phyloP scores from a whole-genome alignment of 2,113 vertebrate genomes.

The Zapornia atra region DNA sequence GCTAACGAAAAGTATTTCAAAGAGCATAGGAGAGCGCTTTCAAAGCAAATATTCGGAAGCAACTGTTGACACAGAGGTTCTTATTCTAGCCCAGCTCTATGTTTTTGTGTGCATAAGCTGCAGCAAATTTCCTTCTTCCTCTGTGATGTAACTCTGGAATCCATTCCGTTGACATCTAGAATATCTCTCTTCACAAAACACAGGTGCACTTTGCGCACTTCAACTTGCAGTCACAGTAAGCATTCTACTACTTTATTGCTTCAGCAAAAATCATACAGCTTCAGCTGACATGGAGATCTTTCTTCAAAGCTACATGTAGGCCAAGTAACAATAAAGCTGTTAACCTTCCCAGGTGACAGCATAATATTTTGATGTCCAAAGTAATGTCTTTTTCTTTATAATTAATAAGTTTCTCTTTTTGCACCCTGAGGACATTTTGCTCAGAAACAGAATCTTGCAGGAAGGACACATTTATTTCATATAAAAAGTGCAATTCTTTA shows the following conservation, averaged over 20 bases:
- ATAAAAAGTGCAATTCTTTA: neutral
- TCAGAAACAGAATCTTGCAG: neutral
- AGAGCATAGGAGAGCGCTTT: neutral
- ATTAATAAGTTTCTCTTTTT: neutral
- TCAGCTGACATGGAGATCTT: neutral
- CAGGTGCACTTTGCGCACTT: rapidly evolving
- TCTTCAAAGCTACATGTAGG: neutral
- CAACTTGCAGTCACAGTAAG: neutral
- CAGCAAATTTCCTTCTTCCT: neutral
- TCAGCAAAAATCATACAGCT: neutral
- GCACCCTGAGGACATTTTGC: neutral
- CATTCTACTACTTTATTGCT: neutral
- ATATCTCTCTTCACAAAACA: neutral
- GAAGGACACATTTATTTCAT: neutral
- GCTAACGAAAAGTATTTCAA: neutral
- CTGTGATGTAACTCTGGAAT: neutral
- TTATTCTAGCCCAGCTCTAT: neutral
- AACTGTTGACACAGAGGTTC: neutral
- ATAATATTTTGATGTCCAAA: neutral
- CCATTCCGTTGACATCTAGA: neutral
- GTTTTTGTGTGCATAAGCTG: neutral
- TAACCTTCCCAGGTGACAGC: neutral
- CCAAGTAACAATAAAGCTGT: neutral
- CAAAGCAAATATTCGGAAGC: neutral
- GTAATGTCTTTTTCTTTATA: neutral